Base-by-base conservation (phyloP, 2,888 invertebrate species). In the Acrobasis suavella region DNA sequence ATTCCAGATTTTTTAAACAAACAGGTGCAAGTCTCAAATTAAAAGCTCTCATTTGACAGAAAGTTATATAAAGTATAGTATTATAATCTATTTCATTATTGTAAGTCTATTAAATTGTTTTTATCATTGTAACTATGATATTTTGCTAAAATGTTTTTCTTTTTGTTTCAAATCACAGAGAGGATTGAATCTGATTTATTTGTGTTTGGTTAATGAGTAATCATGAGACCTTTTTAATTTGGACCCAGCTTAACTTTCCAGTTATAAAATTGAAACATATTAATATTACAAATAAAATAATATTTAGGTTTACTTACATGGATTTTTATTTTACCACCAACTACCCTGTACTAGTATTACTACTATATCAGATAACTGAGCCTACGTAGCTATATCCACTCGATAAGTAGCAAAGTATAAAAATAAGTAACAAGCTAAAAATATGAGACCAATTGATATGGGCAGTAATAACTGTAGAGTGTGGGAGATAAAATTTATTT, bases 1-100 rank as follows among this genome's bases (percentile, higher is more conserved):
- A 65, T 72, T 71, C 69, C 67, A 74, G 69, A 71, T 75, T 68
- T 73, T 74, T 74, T 72, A 74, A 65, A 69, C 71, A 75, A 70
- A 77, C 79, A 82, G 78, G 85, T 88, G 86, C 83, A 85, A 86
- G 89, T 89, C 89, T 87, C 87, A 88, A 89, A 86, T 71, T 62
- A 71, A 72, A 77, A 73, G 75, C 75, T 80, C 77, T 78, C 76
- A 71, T 66, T 59, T 51, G 56, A 65, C 66, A 64, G 56, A 65
- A 65, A 68, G 63, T 62, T 63, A 73, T 72, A 70, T 69, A 67
- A 42, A 12, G 12, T 67, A 62, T 64, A 68, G 64, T 65, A 66
- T 66, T 69, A 63, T 69, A 65, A 67, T 72, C 69, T 69, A 74
- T 69, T 59, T 64, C 65, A 51, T 68, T 69, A 67, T 66, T 68